Conservation (phyloP, 2,888 invertebrate genomes). For the Cosmia trapezina region DNA sequence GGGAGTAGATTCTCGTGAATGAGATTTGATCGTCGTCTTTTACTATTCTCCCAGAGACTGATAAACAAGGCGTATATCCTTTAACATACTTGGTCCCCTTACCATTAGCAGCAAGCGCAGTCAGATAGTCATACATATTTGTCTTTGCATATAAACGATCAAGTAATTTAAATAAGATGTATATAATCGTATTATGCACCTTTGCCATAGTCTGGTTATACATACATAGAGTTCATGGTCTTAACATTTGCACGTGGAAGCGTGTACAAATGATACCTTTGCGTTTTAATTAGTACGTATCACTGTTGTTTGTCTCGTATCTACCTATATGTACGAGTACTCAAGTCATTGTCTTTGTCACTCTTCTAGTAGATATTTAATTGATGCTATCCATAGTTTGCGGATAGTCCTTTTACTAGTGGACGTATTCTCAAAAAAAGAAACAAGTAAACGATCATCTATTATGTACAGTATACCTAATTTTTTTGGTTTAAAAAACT, state of each 20-base stretch:
- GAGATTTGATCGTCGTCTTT: background rate
- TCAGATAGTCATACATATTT: background rate
- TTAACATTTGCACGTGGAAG: slow-evolving; percentile 34
- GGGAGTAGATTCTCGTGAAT: too few relatives aligned
- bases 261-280: slow-evolving; percentile 21
- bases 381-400: background rate
- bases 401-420: background rate
- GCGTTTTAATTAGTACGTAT: slow-evolving; percentile 22
- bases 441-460: background rate
- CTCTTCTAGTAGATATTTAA: background rate
- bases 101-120: background rate
- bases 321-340: background rate
- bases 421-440: background rate
- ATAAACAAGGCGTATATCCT: background rate
- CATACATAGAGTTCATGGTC: slow-evolving; percentile 30
- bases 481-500: too few relatives aligned
- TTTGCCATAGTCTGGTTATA: background rate
- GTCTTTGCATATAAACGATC: slow-evolving; percentile 20
- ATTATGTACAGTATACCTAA: too few relatives aligned
- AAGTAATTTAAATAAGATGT: slow-evolving; percentile 17
- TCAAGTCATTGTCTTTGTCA: background rate
- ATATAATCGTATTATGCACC: background rate
- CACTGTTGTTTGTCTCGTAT: slow-evolving; percentile 2
- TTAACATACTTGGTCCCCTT: background rate
- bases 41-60: background rate